phyloP scores from a whole-genome alignment of 2,888 invertebrate species.

The Cenopis cana region DNA sequence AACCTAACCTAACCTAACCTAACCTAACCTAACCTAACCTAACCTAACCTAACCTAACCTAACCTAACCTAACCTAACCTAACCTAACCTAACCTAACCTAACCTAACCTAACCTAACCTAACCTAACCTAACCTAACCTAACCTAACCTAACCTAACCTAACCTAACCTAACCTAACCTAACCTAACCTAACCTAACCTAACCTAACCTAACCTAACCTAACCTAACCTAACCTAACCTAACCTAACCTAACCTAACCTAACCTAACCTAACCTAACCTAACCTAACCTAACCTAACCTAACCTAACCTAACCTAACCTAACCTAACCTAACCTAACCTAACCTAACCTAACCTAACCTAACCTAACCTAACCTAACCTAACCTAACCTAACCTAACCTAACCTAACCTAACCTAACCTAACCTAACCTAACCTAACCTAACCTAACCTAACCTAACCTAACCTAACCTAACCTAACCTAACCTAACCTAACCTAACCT shows the following conservation, averaged over 20 bases:
- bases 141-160: constrained; percentile 15
- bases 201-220: constrained; percentile 27
- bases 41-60: too few species aligned
- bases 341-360: background rate
- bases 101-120: background rate
- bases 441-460: constrained; percentile 37
- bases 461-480: constrained; percentile 34
- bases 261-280: constrained; percentile 27
- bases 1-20: too few species aligned
- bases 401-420: background rate
- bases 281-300: constrained; percentile 13
- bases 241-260: constrained; percentile 27
- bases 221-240: constrained; percentile 27
- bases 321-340: background rate
- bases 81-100: too few species aligned
- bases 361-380: background rate
- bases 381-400: background rate
- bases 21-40: too few species aligned
- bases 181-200: constrained; percentile 27
- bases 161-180: constrained; percentile 24
- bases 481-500: constrained; percentile 35
- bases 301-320: constrained; percentile 8
- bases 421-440: constrained; percentile 6
- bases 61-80: too few species aligned
- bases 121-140: constrained; percentile 13